A percentile compares a stretch with the other conserved stretches of the same genome.
phyloP scores from a whole-genome alignment of 2,113 vertebrate species.

The Apodemus speciosus region DNA sequence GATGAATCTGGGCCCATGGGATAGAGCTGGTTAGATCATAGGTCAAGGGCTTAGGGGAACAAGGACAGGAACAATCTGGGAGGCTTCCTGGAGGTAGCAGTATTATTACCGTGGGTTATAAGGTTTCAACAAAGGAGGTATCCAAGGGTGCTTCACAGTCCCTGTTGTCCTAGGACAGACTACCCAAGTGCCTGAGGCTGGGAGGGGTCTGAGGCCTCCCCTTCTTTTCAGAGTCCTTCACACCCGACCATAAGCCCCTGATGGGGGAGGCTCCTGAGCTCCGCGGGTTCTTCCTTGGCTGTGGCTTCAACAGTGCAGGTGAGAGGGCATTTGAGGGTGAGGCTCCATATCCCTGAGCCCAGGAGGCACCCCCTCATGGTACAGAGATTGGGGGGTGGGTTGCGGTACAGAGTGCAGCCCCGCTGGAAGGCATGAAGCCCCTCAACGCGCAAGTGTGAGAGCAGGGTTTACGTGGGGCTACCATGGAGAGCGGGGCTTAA shows the following conservation, averaged over 20 bases:
- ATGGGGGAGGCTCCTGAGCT: conserved; percentile 97
- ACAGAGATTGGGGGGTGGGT: not conserved
- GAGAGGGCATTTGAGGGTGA: conserved; percentile 33
- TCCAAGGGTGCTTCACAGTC: fast-evolving
- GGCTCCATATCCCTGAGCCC: fast-evolving
- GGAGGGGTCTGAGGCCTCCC: not conserved
- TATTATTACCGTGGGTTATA: fast-evolving
- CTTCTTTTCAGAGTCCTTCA: conserved; percentile 92
- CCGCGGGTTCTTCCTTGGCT: conserved; percentile 96
- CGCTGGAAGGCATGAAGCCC: not conserved
- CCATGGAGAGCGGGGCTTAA: fast-evolving
- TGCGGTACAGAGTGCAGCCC: not conserved
- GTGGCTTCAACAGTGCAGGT: conserved; percentile 99
- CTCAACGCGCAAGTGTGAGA: not conserved
- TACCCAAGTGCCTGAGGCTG: fast-evolving
- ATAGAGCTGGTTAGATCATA: fast-evolving
- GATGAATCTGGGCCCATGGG: not conserved
- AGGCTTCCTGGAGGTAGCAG: not conserved
- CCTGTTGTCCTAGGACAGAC: not conserved
- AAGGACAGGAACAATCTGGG: no score
- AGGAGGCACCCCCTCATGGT: not conserved
- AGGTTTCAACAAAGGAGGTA: not conserved
- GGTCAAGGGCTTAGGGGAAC: fast-evolving
- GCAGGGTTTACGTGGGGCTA: fast-evolving
- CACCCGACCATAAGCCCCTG: conserved; percentile 96